These are phyloP conservation scores for Sphaerolaimus hirsutus DNA, from an alignment of 2,888 invertebrate species.

Conservation along the genomic window DNA sequence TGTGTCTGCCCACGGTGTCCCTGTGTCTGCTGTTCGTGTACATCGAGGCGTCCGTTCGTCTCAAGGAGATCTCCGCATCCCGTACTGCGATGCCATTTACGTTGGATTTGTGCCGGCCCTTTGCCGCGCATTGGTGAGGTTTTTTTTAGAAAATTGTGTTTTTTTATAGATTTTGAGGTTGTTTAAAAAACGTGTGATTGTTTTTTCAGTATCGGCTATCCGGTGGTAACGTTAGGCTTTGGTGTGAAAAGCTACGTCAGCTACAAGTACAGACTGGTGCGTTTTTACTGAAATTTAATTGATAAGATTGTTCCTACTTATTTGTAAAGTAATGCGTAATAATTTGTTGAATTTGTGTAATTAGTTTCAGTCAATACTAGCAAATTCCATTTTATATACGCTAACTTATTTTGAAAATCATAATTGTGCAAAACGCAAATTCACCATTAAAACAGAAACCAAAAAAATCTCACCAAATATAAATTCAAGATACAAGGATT, in stretches of 20 bases:
- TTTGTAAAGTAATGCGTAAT: no score
- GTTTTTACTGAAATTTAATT: no score
- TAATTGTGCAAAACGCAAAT: no score
- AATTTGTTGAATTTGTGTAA: no score
- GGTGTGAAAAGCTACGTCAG: constrained; percentile 77
- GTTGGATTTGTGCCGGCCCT: constrained; percentile 70
- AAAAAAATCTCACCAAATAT: no score
- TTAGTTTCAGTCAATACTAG: no score
- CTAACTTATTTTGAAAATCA: no score
- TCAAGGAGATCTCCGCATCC: constrained; percentile 41
- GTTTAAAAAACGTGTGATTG: no score
- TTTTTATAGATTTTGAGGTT: background rate
- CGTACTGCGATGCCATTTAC: constrained; percentile 47
- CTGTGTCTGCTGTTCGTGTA: constrained; percentile 81
- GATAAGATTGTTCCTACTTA: no score
- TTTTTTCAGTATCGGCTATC: constrained; percentile 55
- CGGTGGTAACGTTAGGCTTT: constrained; percentile 78
- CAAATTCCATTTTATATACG: no score
- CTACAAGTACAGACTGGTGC: constrained; percentile 49
- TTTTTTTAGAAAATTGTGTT: background rate
- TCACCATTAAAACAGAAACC: no score
- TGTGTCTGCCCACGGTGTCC: constrained; percentile 74
- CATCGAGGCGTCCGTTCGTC: constrained; percentile 66
- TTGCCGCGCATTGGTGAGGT: constrained; percentile 71
- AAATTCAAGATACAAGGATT: no score